phyloP scores from a whole-genome alignment of 2,888 invertebrate species.

The Pogonocherus hispidulus region DNA sequence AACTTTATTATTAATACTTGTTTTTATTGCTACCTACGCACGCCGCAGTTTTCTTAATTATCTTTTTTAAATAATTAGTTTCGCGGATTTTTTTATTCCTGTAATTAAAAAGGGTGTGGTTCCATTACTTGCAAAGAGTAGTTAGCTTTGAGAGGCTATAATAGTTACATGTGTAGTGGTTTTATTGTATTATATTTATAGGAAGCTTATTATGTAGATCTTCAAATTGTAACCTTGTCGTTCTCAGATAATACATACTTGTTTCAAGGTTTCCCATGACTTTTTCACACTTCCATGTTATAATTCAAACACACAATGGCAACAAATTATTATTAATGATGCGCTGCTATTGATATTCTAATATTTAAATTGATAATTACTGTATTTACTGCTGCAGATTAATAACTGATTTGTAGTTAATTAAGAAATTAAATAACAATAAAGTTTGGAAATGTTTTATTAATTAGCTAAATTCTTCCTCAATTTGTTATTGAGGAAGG shows the following conservation, averaged over 20 bases:
- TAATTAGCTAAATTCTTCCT: too few relatives aligned
- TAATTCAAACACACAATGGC: background rate
- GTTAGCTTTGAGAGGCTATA: too few relatives aligned
- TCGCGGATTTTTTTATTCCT: conserved; percentile 15
- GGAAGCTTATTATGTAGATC: conserved; percentile 17
- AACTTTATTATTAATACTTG: conserved; percentile 1
- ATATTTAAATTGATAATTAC: background rate
- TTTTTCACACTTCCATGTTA: background rate
- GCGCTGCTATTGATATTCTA: conserved; percentile 1
- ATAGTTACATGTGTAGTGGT: too few relatives aligned
- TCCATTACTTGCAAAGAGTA: background rate
- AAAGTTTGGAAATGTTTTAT: too few relatives aligned
- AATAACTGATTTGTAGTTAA: too few relatives aligned
- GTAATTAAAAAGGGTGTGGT: background rate
- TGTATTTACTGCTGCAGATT: background rate
- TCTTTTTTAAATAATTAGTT: conserved; percentile 7
- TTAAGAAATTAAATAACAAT: too few relatives aligned
- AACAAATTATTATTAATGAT: conserved; percentile 12
- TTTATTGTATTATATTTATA: background rate
- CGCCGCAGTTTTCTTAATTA: too few relatives aligned
- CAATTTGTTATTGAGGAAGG: too few relatives aligned
- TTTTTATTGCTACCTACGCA: too few relatives aligned
- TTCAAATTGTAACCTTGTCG: conserved; percentile 7
- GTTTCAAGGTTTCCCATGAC: background rate
- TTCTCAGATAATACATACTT: background rate